These are phyloP conservation scores for Atrina japonica DNA, from an alignment of 2,888 invertebrate genomes.

Conservation along the genomic window DNA sequence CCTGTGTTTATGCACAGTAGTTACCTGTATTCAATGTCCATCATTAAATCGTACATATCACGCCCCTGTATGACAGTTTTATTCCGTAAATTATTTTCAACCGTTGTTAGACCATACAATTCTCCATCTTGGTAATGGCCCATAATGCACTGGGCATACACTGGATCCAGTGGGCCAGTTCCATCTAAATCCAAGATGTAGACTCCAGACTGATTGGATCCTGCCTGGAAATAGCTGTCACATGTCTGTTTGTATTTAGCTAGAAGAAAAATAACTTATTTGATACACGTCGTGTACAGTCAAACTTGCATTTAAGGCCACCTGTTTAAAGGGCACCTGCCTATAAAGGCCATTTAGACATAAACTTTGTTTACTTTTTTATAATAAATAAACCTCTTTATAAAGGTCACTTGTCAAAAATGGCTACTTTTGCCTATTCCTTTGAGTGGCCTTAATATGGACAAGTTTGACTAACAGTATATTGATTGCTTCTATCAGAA, in stretches of 20 bases:
- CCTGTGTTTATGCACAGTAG: no score
- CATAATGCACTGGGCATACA: slow-evolving; percentile 95
- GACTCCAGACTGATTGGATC: slow-evolving; percentile 93
- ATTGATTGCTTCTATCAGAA: no score
- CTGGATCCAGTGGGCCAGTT: slow-evolving; percentile 94
- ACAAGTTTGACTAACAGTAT: no score
- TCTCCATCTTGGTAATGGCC: slow-evolving; percentile 77
- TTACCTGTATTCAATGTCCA: slow-evolving; percentile 76
- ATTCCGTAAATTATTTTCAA: slow-evolving; percentile 70
- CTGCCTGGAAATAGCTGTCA: slow-evolving; percentile 93
- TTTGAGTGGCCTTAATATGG: no score
- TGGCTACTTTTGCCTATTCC: no score
- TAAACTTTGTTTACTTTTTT: no score
- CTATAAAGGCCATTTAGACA: no score
- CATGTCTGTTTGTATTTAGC: slow-evolving; percentile 95
- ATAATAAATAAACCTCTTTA: no score
- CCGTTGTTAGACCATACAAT: slow-evolving; percentile 64
- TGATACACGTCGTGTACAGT: no score
- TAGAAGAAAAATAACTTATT: slow-evolving; percentile 74
- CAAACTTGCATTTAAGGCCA: no score
- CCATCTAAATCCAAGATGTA: slow-evolving; percentile 97
- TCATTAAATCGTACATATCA: slow-evolving; percentile 60
- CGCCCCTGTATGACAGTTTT: slow-evolving; percentile 64
- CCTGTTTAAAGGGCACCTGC: no score
- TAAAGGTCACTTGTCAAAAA: no score